These are phyloP conservation scores for Serripes groenlandicus DNA, from an alignment of 2,888 invertebrate genomes.

Conservation along the genomic window DNA sequence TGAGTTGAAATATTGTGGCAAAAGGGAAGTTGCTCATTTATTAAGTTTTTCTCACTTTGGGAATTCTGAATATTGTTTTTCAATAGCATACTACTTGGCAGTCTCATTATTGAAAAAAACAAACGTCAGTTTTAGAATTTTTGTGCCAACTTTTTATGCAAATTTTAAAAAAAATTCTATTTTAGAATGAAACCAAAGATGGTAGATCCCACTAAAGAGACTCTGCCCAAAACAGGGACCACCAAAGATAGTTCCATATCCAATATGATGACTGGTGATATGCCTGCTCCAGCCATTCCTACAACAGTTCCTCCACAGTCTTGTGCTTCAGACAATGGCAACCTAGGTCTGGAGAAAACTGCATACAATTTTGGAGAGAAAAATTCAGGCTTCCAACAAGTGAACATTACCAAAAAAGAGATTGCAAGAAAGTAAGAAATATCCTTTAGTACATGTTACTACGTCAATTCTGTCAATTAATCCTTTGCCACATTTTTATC, in stretches of 20 bases:
- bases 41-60: too few relatives aligned
- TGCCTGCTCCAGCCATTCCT: slow-evolving; percentile 38
- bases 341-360: slow-evolving; percentile 87
- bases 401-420: slow-evolving; percentile 87
- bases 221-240: not conserved
- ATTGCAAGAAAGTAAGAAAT: slow-evolving; percentile 79
- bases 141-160: too few relatives aligned
- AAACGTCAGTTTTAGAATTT: too few relatives aligned
- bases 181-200: slow-evolving; percentile 9
- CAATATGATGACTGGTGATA: slow-evolving; percentile 28
- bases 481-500: not conserved
- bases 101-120: too few relatives aligned
- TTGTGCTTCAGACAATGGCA: slow-evolving; percentile 68
- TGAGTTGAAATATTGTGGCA: too few relatives aligned
- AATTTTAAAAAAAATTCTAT: too few relatives aligned
- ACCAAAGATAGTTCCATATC: not conserved
- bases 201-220: slow-evolving; percentile 4
- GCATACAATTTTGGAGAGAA: slow-evolving; percentile 96
- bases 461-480: not conserved
- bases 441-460: too few relatives aligned
- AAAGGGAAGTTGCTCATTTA: too few relatives aligned
- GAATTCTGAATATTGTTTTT: too few relatives aligned
- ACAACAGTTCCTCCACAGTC: slow-evolving; percentile 54
- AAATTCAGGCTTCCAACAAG: slow-evolving; percentile 91
- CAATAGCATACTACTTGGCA: too few relatives aligned